phyloP scores from a whole-genome alignment of 2,888 invertebrate genomes.

The Stenodema calcarata region DNA sequence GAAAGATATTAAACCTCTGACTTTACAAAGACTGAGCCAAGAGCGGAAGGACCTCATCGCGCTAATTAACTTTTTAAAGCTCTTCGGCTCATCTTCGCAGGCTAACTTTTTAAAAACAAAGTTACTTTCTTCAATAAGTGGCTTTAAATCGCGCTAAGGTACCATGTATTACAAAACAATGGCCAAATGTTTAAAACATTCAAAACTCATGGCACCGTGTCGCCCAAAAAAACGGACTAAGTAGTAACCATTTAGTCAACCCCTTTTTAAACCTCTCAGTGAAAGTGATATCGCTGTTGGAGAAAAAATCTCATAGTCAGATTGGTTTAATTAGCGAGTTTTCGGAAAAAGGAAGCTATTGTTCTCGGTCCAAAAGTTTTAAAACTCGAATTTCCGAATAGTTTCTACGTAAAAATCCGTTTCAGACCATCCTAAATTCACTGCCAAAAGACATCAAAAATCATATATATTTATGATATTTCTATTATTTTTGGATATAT shows the following conservation, averaged over 20 bases:
- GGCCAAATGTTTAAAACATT: constrained; percentile 18
- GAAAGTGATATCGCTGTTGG: too few relatives aligned
- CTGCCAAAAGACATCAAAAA: too few relatives aligned
- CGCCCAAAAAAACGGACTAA: background rate
- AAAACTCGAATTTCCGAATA: too few relatives aligned
- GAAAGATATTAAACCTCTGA: constrained; percentile 7
- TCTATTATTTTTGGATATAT: too few relatives aligned
- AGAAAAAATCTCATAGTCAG: too few relatives aligned
- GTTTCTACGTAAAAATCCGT: too few relatives aligned
- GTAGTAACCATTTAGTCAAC: background rate
- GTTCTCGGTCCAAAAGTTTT: too few relatives aligned
- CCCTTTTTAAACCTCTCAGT: background rate
- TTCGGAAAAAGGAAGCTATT: too few relatives aligned
- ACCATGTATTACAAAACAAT: constrained; percentile 15
- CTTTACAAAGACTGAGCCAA: constrained; percentile 15
- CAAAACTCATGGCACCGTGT: background rate
- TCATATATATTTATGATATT: too few relatives aligned
- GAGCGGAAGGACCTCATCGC: constrained; percentile 38
- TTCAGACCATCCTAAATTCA: too few relatives aligned
- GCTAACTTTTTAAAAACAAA: constrained; percentile 24
- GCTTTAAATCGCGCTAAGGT: constrained; percentile 7
- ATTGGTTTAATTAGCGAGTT: too few relatives aligned
- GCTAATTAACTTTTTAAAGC: constrained; percentile 41
- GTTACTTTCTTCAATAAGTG: constrained; percentile 31
- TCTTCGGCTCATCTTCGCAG: constrained; percentile 17